Conservation (phyloP, 2,888 invertebrate species). For the Agelastica alni region DNA sequence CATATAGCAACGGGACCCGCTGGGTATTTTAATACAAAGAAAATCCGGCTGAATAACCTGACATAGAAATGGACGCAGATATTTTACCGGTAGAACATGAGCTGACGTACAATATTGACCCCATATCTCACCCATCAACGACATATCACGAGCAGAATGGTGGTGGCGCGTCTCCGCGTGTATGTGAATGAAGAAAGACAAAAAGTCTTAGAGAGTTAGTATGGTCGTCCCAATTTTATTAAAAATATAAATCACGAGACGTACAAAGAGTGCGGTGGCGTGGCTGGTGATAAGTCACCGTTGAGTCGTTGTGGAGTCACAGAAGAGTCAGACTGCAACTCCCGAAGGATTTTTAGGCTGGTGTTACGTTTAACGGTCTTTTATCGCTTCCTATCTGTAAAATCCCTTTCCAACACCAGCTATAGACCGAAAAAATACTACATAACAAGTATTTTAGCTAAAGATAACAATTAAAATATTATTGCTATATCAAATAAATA, state of each 20-base stretch:
- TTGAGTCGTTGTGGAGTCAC: constrained; percentile 25
- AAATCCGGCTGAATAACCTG: no score
- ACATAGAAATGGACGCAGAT: no score
- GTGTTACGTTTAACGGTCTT: not conserved
- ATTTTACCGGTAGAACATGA: constrained; percentile 1
- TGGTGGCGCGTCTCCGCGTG: constrained; percentile 27
- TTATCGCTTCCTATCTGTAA: no score
- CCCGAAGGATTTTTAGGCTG: not conserved
- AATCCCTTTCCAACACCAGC: no score
- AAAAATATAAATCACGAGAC: constrained; percentile 64
- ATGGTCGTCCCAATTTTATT: constrained; percentile 41
- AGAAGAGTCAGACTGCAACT: constrained; percentile 8
- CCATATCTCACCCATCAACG: constrained; percentile 32
- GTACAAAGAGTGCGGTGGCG: constrained; percentile 63
- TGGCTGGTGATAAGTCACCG: constrained; percentile 47
- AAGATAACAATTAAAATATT: no score
- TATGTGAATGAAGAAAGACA: constrained; percentile 35
- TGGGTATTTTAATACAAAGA: no score
- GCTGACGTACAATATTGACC: constrained; percentile 27
- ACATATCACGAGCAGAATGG: constrained; percentile 24
- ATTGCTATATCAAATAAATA: no score
- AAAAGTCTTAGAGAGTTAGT: constrained; percentile 31
- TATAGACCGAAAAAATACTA: no score
- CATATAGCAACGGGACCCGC: no score
- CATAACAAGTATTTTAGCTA: no score